Percentiles rank a stretch among this genome's conserved stretches.
Conservation (phyloP, 2,797 vertebrate genomes). For the Sphenopsis melanotis region DNA sequence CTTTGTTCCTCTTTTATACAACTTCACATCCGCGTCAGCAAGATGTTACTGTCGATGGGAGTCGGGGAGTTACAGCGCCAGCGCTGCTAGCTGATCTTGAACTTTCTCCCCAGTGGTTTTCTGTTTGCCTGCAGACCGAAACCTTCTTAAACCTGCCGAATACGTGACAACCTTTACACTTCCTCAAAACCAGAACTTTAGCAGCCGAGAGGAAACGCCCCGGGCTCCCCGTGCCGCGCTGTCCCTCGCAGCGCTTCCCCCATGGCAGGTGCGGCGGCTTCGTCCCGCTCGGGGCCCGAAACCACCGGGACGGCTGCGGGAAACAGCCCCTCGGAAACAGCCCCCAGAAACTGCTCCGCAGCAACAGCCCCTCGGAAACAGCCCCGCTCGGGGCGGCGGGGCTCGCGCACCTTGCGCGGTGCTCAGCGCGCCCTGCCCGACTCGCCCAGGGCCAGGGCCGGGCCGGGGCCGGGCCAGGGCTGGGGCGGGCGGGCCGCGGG, state of each 20-base stretch:
- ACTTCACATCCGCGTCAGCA: background rate
- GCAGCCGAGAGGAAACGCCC: accelerated
- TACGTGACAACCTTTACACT: accelerated
- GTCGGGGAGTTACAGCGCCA: accelerated
- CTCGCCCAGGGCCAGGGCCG: no score
- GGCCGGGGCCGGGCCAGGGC: background rate
- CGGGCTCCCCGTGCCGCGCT: accelerated
- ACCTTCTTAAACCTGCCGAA: no score
- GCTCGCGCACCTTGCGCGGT: accelerated
- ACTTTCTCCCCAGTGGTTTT: background rate
- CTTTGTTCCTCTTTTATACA: background rate
- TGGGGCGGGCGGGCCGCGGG: background rate
- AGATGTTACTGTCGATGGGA: accelerated
- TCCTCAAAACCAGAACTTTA: accelerated
- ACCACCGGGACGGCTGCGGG: accelerated
- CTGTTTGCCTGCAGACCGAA: background rate
- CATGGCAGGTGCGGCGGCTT: background rate
- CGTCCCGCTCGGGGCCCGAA: background rate
- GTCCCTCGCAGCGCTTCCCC: background rate
- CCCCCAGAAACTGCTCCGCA: no score
- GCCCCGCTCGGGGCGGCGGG: accelerated
- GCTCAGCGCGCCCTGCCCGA: background rate
- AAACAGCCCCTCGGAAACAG: no score
- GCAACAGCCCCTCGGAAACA: no score
- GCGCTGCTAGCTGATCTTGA: background rate